phyloP scores from a whole-genome alignment of 2,113 vertebrate genomes.

The Leptodactylus fuscus region DNA sequence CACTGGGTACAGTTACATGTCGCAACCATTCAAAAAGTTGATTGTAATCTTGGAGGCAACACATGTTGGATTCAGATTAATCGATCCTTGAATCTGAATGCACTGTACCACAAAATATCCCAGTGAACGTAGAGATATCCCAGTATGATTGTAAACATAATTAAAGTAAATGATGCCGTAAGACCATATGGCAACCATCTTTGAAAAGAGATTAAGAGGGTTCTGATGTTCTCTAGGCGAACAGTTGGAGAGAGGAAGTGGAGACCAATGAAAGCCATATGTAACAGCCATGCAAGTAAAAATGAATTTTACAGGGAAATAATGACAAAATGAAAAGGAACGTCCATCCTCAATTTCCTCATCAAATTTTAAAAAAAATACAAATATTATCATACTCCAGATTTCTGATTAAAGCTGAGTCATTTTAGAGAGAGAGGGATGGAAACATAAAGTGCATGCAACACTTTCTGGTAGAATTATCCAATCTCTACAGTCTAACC shows the following conservation, averaged over 20 bases:
- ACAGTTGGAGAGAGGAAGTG: conserved; percentile 46
- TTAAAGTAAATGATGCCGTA: conserved; percentile 39
- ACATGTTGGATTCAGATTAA: conserved; percentile 46
- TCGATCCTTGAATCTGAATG: not conserved
- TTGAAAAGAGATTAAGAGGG: conserved; percentile 39
- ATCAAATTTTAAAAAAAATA: not conserved
- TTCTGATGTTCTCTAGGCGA: conserved; percentile 24
- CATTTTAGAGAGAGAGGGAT: too few relatives aligned
- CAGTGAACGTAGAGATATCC: conserved; percentile 27
- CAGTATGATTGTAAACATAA: conserved; percentile 44
- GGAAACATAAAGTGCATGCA: too few relatives aligned
- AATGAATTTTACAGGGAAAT: not conserved
- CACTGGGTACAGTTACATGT: not conserved
- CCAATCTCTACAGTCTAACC: too few relatives aligned
- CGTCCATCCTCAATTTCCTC: not conserved
- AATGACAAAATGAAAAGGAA: conserved; percentile 10
- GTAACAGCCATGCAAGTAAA: not conserved
- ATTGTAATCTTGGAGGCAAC: conserved; percentile 29
- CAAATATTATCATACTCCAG: too few relatives aligned
- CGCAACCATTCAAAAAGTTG: conserved; percentile 13
- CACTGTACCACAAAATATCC: not conserved
- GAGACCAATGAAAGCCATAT: conserved; percentile 42
- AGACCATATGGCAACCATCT: conserved; percentile 50
- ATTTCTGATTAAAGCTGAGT: too few relatives aligned
- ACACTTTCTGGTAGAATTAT: too few relatives aligned